Percentiles rank a stretch among this genome's conserved stretches.
Evolutionary conservation across 2,888 invertebrate species (phyloP).

Genomic region (Empis stercorea): DNA sequence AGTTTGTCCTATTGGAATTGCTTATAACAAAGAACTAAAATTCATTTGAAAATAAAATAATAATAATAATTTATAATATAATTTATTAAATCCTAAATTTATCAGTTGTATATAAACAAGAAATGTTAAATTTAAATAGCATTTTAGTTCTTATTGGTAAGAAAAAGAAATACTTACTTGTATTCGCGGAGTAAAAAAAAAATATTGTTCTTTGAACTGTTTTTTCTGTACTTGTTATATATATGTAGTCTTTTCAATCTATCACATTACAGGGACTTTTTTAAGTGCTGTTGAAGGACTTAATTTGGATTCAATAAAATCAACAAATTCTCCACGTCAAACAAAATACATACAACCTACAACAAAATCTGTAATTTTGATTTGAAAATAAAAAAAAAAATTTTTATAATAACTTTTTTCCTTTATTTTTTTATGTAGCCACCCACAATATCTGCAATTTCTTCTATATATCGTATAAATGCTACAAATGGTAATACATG

Average conservation of each 20-base stretch:
- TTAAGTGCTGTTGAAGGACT: slow-evolving; percentile 17
- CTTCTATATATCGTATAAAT: slow-evolving; percentile 53
- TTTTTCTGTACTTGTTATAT: no score
- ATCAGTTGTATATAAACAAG: no score
- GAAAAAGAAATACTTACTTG: no score
- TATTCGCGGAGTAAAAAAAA: no score
- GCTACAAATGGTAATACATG: slow-evolving; percentile 62
- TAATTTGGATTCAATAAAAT: background rate
- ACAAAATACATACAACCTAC: background rate
- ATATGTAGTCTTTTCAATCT: background rate
- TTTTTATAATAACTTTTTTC: background rate
- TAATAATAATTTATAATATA: no score
- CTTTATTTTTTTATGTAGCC: background rate
- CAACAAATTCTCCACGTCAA: background rate
- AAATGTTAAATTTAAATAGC: background rate
- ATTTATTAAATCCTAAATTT: no score
- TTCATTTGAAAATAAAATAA: no score
- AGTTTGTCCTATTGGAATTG: no score
- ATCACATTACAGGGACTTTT: background rate
- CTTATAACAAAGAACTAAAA: no score
- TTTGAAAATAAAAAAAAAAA: background rate
- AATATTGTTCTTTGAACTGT: no score
- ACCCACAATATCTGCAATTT: slow-evolving; percentile 25
- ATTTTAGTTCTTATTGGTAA: background rate
- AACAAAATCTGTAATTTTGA: background rate